These are phyloP conservation scores for Notiomystis cincta DNA, from an alignment of 2,113 vertebrate species.

Conservation along the genomic window DNA sequence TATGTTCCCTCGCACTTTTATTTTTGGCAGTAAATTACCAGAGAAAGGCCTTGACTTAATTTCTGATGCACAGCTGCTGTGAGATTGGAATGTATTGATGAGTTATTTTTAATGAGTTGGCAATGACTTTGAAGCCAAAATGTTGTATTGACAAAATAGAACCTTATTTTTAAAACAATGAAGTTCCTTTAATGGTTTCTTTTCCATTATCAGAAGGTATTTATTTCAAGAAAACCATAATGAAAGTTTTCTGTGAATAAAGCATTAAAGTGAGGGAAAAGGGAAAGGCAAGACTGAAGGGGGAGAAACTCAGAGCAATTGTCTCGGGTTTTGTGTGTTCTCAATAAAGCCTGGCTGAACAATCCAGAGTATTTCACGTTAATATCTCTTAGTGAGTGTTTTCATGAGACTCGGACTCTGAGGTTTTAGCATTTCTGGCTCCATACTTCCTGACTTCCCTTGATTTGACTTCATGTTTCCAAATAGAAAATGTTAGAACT, in stretches of 20 bases:
- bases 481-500: neutral
- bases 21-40: neutral
- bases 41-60: neutral
- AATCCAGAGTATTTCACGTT: neutral
- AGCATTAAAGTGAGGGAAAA: neutral
- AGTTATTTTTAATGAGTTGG: neutral
- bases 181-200: neutral
- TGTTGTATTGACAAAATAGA: neutral
- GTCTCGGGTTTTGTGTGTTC: neutral
- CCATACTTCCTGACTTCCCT: neutral
- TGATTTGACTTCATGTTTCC: neutral
- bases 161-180: neutral
- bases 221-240: neutral
- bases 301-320: neutral
- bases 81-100: neutral
- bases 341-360: neutral
- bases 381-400: neutral
- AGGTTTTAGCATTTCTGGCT: neutral
- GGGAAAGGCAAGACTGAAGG: neutral
- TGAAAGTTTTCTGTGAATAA: neutral
- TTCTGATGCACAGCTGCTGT: neutral
- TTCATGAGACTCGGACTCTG: fast-evolving
- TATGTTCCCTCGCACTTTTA: neutral
- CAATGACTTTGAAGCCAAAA: neutral
- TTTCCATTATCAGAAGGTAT: neutral